Evolutionary conservation across 2,797 vertebrate genomes (phyloP).

Genomic region (Oreochromis grahami): DNA sequence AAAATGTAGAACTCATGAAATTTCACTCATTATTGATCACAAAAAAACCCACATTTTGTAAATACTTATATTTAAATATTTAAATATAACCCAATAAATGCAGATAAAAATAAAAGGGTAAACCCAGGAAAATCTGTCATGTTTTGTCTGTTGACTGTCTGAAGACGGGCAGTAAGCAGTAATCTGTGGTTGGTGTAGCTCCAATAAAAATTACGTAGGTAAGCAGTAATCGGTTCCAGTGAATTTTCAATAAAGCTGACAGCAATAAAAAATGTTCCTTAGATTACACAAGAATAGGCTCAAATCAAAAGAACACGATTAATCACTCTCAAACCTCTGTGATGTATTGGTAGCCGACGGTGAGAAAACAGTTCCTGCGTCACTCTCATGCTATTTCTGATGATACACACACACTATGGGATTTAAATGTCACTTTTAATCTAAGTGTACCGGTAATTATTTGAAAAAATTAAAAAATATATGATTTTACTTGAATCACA

Average conservation of each 20-base stretch:
- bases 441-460: background rate
- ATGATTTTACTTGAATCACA: background rate
- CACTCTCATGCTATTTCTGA: background rate
- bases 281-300: background rate
- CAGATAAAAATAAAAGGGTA: background rate
- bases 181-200: background rate
- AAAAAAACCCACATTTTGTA: background rate
- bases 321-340: background rate
- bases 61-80: background rate
- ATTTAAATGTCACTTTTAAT: background rate
- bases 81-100: background rate
- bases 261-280: background rate
- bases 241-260: background rate
- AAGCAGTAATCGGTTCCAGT: background rate
- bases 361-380: background rate
- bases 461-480: background rate
- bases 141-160: background rate
- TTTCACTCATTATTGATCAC: background rate
- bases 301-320: background rate
- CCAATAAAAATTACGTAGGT: background rate
- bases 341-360: background rate
- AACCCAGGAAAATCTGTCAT: background rate
- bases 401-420: background rate
- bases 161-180: background rate
- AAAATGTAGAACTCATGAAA: background rate